Conservation (phyloP, 2,113 vertebrate species). For the Pterocles burchelli region DNA sequence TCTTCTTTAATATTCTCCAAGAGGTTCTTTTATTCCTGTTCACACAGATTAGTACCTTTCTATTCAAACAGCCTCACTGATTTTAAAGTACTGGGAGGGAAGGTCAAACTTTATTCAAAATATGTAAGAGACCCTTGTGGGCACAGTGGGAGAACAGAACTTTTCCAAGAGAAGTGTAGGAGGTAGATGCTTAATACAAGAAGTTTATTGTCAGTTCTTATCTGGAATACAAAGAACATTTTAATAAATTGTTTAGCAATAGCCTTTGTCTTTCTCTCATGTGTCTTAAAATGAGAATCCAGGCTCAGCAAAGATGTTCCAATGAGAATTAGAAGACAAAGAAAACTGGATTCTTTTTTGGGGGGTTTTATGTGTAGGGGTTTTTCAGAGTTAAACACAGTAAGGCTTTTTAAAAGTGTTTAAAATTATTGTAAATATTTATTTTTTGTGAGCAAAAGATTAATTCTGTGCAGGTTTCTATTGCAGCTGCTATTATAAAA, state of each 20-base stretch:
- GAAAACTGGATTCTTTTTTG: not conserved
- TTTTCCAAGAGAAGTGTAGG: not conserved
- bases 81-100: not conserved
- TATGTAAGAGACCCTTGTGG: not conserved
- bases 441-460: not conserved
- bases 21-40: not conserved
- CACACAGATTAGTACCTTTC: not conserved
- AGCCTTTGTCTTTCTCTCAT: not conserved
- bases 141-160: not conserved
- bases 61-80: not conserved
- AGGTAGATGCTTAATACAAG: not conserved
- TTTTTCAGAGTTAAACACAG: not conserved
- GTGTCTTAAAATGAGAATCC: not conserved
- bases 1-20: not conserved
- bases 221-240: not conserved
- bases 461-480: not conserved
- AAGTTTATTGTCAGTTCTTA: not conserved
- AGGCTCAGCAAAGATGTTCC: not conserved
- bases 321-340: not conserved
- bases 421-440: not conserved
- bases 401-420: not conserved
- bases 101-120: not conserved
- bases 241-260: not conserved
- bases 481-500: not conserved
- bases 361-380: accelerated